phyloP scores from a whole-genome alignment of 2,113 vertebrate species.

The Amazona guildingii region DNA sequence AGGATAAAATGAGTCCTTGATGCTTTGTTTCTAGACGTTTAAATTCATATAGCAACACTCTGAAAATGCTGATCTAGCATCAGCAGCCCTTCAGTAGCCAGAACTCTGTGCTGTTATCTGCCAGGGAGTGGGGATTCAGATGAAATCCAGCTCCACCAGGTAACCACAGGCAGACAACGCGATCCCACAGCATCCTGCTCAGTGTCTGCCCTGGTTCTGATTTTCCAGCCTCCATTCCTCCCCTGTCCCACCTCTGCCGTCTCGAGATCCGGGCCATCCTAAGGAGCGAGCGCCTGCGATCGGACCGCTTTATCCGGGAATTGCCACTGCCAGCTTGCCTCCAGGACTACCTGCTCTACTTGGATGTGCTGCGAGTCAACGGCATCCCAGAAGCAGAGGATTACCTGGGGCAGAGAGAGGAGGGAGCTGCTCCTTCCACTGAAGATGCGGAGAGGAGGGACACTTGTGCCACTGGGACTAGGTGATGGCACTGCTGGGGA shows the following conservation, averaged over 20 bases:
- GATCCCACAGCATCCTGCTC: neutral
- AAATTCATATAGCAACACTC: neutral
- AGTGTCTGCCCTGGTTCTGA: neutral
- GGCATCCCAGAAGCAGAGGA: neutral
- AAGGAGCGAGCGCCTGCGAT: constrained; percentile 44
- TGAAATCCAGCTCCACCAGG: neutral
- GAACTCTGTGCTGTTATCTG: neutral
- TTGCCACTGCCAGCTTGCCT: constrained; percentile 75
- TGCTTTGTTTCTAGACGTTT: neutral
- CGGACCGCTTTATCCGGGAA: constrained; percentile 53
- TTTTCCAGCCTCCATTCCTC: constrained; percentile 70
- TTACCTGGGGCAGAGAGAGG: neutral
- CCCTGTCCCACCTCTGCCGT: constrained; percentile 78
- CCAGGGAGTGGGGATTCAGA: neutral
- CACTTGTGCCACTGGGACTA: neutral
- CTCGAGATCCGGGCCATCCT: constrained; percentile 75
- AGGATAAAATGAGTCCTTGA: neutral
- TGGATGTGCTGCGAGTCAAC: constrained; percentile 63
- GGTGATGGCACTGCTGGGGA: rapidly evolving
- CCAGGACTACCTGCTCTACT: constrained; percentile 77
- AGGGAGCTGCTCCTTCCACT: neutral
- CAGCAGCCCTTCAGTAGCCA: neutral
- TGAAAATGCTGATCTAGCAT: neutral
- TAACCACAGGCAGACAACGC: rapidly evolving
- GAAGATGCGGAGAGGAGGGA: neutral